Percentiles rank a stretch among this genome's conserved stretches.
Conservation (phyloP, 1,140 invertebrate species). For the Mycetomoellerius zeteki region DNA sequence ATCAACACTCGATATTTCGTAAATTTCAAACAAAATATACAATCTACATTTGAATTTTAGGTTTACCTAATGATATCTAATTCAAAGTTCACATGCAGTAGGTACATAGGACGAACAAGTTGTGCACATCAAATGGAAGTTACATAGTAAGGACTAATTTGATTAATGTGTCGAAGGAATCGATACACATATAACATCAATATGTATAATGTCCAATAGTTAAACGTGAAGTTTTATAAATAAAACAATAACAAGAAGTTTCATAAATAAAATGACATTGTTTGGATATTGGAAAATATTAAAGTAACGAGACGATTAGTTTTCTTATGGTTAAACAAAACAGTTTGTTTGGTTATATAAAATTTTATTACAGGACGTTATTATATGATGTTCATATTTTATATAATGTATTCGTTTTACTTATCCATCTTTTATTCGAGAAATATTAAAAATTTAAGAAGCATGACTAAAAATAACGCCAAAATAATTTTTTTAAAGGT, state of each 20-base stretch:
- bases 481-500: not conserved
- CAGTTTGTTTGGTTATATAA: not conserved
- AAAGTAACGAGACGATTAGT: not conserved
- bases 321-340: not conserved
- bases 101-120: constrained; percentile 9
- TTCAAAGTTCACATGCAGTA: constrained; percentile 5
- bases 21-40: not conserved
- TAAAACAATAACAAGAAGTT: not conserved
- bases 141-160: constrained; percentile 39
- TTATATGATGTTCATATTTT: not conserved
- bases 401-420: not conserved
- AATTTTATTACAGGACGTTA: not conserved
- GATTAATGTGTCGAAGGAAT: constrained; percentile 9
- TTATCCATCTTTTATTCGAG: not conserved
- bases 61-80: constrained; percentile 21
- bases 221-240: constrained; percentile 1
- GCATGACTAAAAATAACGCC: not conserved
- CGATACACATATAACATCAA: constrained; percentile 12
- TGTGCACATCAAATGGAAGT: constrained; percentile 61
- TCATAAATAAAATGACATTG: not conserved
- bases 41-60: constrained; percentile 2
- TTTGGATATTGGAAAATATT: not conserved
- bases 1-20: not conserved
- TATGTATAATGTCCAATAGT: not conserved
- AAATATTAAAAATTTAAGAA: constrained; percentile 8